phyloP scores from a whole-genome alignment of 2,888 invertebrate species.

The Cephus spinipes region DNA sequence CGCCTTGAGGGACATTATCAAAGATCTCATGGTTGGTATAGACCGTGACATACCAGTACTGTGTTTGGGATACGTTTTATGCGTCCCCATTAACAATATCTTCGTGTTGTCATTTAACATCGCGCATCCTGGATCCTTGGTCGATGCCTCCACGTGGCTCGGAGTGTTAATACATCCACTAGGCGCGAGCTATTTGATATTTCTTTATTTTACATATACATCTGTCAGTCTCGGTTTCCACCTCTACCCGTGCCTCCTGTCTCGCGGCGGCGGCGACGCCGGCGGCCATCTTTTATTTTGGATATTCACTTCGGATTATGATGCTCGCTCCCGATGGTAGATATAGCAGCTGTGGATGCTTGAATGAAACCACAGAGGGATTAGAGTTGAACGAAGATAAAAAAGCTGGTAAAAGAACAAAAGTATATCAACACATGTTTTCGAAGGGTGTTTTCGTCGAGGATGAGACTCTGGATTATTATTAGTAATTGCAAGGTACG shows the following conservation, averaged over 20 bases:
- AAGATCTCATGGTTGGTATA: constrained; percentile 15
- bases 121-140: neutral
- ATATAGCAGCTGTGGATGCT: neutral
- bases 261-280: no score
- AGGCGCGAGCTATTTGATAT: neutral
- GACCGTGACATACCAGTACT: constrained; percentile 21
- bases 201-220: neutral
- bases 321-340: neutral
- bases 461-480: neutral
- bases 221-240: neutral
- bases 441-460: no score
- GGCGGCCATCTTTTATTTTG: neutral
- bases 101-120: constrained; percentile 6
- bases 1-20: constrained; percentile 24
- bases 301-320: neutral
- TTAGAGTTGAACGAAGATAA: neutral
- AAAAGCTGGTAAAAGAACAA: neutral
- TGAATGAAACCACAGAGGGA: neutral
- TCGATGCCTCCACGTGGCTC: neutral
- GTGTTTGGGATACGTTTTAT: constrained; percentile 27
- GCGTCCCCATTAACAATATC: constrained; percentile 30
- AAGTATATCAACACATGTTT: neutral
- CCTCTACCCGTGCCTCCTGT: neutral
- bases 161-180: neutral
- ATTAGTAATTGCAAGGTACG: neutral